These are phyloP conservation scores for Agriopis leucophaearia DNA, from an alignment of 2,888 invertebrate species.

Conservation along the genomic window DNA sequence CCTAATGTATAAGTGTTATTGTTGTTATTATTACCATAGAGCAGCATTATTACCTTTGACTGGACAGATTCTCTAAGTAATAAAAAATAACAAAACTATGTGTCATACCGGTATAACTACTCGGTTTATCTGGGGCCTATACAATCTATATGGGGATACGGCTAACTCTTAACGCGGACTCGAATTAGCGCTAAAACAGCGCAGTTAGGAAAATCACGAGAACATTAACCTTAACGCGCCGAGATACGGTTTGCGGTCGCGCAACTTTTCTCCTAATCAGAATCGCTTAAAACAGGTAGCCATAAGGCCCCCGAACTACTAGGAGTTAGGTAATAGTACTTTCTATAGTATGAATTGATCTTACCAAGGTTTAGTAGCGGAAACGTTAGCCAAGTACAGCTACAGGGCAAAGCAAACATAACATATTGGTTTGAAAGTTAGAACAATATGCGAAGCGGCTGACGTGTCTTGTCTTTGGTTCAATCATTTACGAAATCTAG, in stretches of 20 bases:
- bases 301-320: background rate
- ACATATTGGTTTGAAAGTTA: constrained; percentile 25
- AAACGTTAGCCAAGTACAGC: constrained; percentile 43
- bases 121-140: no score
- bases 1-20: background rate
- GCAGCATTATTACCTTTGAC: background rate
- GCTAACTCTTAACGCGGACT: no score
- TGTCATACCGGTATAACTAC: no score
- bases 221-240: no score
- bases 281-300: no score
- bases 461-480: constrained; percentile 17
- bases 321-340: background rate
- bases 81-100: no score
- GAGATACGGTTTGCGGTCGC: no score
- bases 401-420: constrained; percentile 32
- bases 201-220: no score
- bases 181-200: no score
- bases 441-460: constrained; percentile 30
- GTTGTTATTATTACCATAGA: background rate
- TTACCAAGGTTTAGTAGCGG: constrained; percentile 21
- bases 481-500: background rate
- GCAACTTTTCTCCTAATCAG: no score
- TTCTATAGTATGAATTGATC: background rate
- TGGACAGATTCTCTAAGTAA: background rate
- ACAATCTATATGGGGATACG: no score